A percentile compares a stretch with the other conserved stretches of the same genome.
phyloP scores from a whole-genome alignment of 2,888 invertebrate species.

The Nephrotoma appendiculata region DNA sequence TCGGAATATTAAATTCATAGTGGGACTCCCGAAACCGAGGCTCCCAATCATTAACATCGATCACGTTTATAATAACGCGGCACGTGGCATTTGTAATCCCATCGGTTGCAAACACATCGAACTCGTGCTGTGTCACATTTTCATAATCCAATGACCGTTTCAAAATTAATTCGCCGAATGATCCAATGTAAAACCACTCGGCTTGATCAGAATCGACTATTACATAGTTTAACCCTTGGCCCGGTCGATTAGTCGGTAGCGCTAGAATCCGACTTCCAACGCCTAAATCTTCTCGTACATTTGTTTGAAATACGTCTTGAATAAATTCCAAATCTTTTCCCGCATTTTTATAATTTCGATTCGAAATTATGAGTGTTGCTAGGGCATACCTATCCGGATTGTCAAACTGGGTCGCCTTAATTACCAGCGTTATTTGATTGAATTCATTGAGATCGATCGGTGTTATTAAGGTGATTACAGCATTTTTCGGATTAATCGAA shows the following conservation, averaged over 20 bases:
- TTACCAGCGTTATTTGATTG: conserved; percentile 57
- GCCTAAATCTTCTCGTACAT: conserved; percentile 61
- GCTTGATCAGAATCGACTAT: conserved; percentile 59
- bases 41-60: conserved; percentile 88
- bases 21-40: conserved; percentile 76
- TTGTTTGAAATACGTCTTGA: conserved; percentile 52
- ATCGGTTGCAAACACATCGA: conserved; percentile 64
- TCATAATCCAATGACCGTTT: conserved; percentile 68
- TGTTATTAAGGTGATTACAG: conserved; percentile 25
- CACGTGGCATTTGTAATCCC: conserved; percentile 62
- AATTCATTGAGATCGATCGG: conserved; percentile 35
- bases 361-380: conserved; percentile 58
- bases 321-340: conserved; percentile 44
- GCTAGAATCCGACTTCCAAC: conserved; percentile 58
- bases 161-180: conserved; percentile 65
- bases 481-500: conserved; percentile 29
- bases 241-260: conserved; percentile 47
- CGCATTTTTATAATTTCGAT: conserved; percentile 10
- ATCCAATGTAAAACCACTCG: conserved; percentile 60
- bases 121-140: conserved; percentile 49
- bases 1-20: conserved; percentile 56
- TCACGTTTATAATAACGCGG: conserved; percentile 61
- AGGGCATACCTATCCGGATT: conserved; percentile 80
- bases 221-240: conserved; percentile 56
- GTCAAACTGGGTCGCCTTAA: conserved; percentile 70